Conservation (phyloP, 2,888 invertebrate genomes). For the Melieria picta region DNA sequence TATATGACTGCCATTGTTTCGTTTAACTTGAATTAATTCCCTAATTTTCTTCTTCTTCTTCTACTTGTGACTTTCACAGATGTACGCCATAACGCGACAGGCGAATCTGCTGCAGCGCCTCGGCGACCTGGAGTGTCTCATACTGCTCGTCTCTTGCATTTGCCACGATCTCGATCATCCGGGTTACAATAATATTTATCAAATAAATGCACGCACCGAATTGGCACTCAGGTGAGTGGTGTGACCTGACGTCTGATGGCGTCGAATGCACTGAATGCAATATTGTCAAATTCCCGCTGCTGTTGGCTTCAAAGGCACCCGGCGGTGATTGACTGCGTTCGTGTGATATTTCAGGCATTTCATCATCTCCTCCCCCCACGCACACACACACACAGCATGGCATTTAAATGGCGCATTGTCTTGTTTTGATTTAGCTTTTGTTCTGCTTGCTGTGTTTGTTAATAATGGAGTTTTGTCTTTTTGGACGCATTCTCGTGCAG, state of each 20-base stretch:
- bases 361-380: background rate
- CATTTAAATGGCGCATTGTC: background rate
- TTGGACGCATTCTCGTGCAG: slow-evolving; percentile 46
- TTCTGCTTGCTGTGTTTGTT: background rate
- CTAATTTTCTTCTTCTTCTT: background rate
- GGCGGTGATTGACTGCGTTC: too few relatives aligned
- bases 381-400: background rate
- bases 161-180: slow-evolving; percentile 85
- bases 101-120: slow-evolving; percentile 76
- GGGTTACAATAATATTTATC: slow-evolving; percentile 82
- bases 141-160: slow-evolving; percentile 80
- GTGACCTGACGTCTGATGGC: too few relatives aligned
- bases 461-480: slow-evolving; percentile 20
- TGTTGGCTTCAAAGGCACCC: too few relatives aligned
- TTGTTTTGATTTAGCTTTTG: background rate
- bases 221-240: slow-evolving; percentile 73
- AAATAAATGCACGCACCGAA: slow-evolving; percentile 85
- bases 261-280: too few relatives aligned
- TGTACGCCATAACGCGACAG: slow-evolving; percentile 83
- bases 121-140: slow-evolving; percentile 79
- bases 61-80: slow-evolving; percentile 67
- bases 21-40: background rate
- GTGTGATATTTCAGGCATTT: too few relatives aligned
- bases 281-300: too few relatives aligned
- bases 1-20: background rate